phyloP scores from a whole-genome alignment of 1,140 invertebrate genomes.

The Choristoneura fumiferana region DNA sequence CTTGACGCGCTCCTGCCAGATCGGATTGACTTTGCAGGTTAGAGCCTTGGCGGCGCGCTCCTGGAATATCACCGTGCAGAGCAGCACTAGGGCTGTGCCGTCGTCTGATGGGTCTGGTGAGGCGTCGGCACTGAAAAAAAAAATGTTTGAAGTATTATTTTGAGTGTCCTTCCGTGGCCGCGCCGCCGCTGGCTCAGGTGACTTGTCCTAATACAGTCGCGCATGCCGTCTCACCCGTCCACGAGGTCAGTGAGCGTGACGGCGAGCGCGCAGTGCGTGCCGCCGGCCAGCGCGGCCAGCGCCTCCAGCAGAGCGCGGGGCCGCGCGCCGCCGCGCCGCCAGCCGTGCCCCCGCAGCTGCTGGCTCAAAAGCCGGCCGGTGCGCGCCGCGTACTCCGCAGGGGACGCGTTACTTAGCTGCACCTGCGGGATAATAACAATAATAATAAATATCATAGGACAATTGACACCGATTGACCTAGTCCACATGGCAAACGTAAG shows the following conservation, averaged over 20 bases:
- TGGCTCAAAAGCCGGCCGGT: slow-evolving; percentile 39
- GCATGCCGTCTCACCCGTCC: not conserved
- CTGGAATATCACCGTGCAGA: slow-evolving; percentile 92
- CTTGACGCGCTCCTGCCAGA: slow-evolving; percentile 81
- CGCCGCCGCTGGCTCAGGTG: not conserved
- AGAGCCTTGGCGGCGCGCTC: slow-evolving; percentile 82
- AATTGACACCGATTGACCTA: too few species aligned
- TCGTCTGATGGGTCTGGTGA: slow-evolving; percentile 33
- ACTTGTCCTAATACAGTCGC: not conserved
- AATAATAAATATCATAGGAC: too few species aligned
- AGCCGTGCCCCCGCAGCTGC: slow-evolving; percentile 29
- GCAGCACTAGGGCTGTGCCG: slow-evolving; percentile 81
- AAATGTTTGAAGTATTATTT: slow-evolving; percentile 24
- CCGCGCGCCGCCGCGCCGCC: slow-evolving; percentile 18
- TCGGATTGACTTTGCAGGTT: slow-evolving; percentile 49
- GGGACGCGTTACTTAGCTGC: slow-evolving; percentile 46
- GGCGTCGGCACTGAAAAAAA: not conserved
- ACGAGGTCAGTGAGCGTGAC: slow-evolving; percentile 74
- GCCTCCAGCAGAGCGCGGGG: slow-evolving; percentile 81
- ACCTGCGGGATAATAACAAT: slow-evolving; percentile 36
- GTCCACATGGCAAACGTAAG: too few species aligned
- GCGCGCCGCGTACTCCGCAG: slow-evolving; percentile 42
- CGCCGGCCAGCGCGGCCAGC: slow-evolving; percentile 86
- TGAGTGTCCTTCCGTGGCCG: too few species aligned
- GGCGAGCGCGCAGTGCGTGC: slow-evolving; percentile 80